Conservation (phyloP, 35 echinoderm and acorn worm species). For the Holothuria glaberrima region DNA sequence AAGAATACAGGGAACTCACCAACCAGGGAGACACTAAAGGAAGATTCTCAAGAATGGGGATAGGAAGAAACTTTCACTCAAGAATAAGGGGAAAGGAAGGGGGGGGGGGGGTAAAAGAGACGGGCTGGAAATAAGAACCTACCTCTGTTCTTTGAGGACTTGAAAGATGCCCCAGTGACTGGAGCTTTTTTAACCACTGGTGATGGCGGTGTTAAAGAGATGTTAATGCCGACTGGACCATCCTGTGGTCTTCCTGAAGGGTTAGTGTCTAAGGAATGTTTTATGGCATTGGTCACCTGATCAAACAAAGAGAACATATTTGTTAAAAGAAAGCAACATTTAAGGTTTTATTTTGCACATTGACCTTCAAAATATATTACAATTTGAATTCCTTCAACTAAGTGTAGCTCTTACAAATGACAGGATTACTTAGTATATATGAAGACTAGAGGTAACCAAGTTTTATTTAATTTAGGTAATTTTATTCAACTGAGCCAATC, state of each 20-base stretch:
- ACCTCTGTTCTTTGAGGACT: conserved; percentile 79
- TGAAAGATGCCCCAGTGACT: conserved; percentile 97
- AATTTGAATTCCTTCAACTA: too few relatives aligned
- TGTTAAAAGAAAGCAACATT: not conserved
- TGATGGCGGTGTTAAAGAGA: conserved; percentile 80
- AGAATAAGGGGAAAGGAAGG: not conserved
- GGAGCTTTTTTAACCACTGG: conserved; percentile 77
- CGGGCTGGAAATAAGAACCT: not conserved
- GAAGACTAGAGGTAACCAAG: too few relatives aligned
- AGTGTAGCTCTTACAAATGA: too few relatives aligned
- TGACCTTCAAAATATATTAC: too few relatives aligned
- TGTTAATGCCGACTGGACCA: conserved; percentile 92
- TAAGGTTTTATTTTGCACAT: too few relatives aligned
- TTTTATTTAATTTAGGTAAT: too few relatives aligned
- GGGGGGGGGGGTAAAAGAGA: not conserved
- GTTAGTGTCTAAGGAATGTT: conserved; percentile 88
- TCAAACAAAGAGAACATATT: not conserved
- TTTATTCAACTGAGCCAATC: too few relatives aligned
- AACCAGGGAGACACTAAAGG: too few relatives aligned
- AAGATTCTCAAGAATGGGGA: not conserved
- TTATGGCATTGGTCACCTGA: conserved; percentile 91
- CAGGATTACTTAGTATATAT: too few relatives aligned
- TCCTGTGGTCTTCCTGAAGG: conserved; percentile 95
- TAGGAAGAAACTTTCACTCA: not conserved
- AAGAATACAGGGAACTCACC: too few relatives aligned